phyloP scores from a whole-genome alignment of 1,140 invertebrate species.

The Gonioctena quinquepunctata region DNA sequence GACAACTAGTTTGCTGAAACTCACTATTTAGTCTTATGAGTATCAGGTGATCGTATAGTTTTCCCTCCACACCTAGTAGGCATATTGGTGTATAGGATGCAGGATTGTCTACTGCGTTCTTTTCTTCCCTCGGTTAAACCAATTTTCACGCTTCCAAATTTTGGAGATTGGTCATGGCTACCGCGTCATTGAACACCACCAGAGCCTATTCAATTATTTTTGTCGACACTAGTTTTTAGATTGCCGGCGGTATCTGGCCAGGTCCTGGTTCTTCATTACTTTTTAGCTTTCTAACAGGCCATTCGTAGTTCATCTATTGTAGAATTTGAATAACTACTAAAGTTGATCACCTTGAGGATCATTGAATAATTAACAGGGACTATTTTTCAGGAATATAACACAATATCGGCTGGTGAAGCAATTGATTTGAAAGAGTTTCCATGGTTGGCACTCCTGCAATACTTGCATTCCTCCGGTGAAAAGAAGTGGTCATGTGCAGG shows the following conservation, averaged over 20 bases:
- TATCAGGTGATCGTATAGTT: slow-evolving; percentile 15
- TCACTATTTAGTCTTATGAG: not conserved
- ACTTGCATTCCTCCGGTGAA: slow-evolving; percentile 51
- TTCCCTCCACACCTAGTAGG: slow-evolving; percentile 4
- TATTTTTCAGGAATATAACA: slow-evolving; percentile 24
- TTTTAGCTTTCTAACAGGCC: too few relatives aligned
- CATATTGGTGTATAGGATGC: slow-evolving; percentile 13
- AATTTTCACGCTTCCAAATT: too few relatives aligned
- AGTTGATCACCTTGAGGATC: too few relatives aligned
- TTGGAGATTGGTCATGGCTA: too few relatives aligned
- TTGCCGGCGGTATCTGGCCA: too few relatives aligned
- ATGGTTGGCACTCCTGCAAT: slow-evolving; percentile 73
- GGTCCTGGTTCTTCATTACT: too few relatives aligned
- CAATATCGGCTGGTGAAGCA: slow-evolving; percentile 58
- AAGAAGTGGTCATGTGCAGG: slow-evolving; percentile 59
- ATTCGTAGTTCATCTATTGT: too few relatives aligned
- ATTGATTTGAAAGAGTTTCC: slow-evolving; percentile 65
- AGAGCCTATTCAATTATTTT: too few relatives aligned
- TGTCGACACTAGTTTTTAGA: too few relatives aligned
- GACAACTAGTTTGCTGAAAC: not conserved
- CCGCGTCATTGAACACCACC: too few relatives aligned
- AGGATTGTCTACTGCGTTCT: not conserved
- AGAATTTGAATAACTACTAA: too few relatives aligned
- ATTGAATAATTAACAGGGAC: too few relatives aligned
- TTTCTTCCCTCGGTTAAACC: not conserved